These are phyloP conservation scores for Chloromyia formosa DNA, from an alignment of 2,888 invertebrate genomes.

Conservation along the genomic window DNA sequence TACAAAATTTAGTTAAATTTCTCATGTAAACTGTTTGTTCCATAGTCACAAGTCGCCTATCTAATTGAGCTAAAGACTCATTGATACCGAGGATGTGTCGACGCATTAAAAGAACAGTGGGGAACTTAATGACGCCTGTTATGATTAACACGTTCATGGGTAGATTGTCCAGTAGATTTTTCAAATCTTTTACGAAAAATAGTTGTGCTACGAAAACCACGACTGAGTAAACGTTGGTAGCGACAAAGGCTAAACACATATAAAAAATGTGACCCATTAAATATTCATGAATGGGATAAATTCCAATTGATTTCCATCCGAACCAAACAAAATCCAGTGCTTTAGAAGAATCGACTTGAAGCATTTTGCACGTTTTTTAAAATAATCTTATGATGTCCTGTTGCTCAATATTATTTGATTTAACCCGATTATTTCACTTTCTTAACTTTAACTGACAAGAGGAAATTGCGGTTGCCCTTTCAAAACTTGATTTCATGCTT, in stretches of 20 bases:
- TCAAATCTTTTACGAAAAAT: slow-evolving; percentile 12
- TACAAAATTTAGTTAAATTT: neutral
- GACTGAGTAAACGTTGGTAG: neutral
- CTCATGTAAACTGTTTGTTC: neutral
- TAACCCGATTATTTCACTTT: no score
- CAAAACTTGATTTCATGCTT: no score
- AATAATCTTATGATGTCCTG: no score
- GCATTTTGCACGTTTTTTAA: neutral
- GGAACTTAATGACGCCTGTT: neutral
- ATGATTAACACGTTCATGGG: slow-evolving; percentile 21
- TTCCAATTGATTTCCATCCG: slow-evolving; percentile 8
- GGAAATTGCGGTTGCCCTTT: no score
- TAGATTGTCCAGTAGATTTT: slow-evolving; percentile 18
- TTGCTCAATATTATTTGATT: no score
- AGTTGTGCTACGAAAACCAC: neutral
- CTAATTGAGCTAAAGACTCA: neutral
- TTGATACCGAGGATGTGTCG: slow-evolving; percentile 6
- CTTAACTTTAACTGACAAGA: no score
- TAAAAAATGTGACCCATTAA: neutral
- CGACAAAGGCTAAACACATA: neutral
- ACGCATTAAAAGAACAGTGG: slow-evolving; percentile 4
- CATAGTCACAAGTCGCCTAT: neutral
- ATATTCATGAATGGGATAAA: slow-evolving; percentile 1
- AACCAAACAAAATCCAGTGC: slow-evolving; percentile 1
- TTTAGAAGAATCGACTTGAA: slow-evolving; percentile 4